Base-by-base conservation (phyloP, 2,113 vertebrate genomes). In the Hucho hucho region DNA sequence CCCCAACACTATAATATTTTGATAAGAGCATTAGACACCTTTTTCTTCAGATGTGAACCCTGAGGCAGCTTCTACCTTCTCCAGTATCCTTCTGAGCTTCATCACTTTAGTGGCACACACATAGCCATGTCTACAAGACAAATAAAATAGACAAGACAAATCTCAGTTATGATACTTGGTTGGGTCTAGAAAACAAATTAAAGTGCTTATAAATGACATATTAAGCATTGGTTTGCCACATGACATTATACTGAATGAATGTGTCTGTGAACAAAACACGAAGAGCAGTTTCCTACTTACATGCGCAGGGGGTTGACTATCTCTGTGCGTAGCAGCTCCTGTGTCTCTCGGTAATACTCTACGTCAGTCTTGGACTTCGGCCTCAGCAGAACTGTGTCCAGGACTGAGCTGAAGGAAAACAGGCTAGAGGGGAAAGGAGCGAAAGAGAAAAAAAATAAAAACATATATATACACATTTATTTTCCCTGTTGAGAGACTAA, bases 41-140 rank as follows among this genome's bases (percentile, higher is more conserved):
- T 99, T 99, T 87, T 99, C 97, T 87, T 99, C 98, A 74, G 97
- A 99, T n/a, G 98, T 99, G 88, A 99, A 99, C 77, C 98, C 97
- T 82, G 97, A 98, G 0, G 97, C 97, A 74, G 97, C 97, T 83
- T 98, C 97, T 77, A 99, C 97, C 89, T 98, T 99, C 90, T 99
- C 98, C 89, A 99, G 93, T 83, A 99, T 97, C 88, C 98, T 97
- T 88, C 98, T 94, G 70, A 99, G 89, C 86, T 99, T 98, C 98
- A 99, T 98, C 84, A 99, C 96, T 93, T 99, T 99, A 61, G 97
- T 99, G 73, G 98, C 98, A 87, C 97, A 99, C 64, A 99, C 97
- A 72, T 99, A 99, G 56, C 98, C 98, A 0, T 97, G 96, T 94
- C 98, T 99, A 86, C 1, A 73, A 58, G 22, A 87, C 20, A 68